A percentile compares a stretch with the other conserved stretches of the same genome.
Evolutionary conservation across 2,113 vertebrate genomes (phyloP).

Genomic region (Mormyrus iriodes): DNA sequence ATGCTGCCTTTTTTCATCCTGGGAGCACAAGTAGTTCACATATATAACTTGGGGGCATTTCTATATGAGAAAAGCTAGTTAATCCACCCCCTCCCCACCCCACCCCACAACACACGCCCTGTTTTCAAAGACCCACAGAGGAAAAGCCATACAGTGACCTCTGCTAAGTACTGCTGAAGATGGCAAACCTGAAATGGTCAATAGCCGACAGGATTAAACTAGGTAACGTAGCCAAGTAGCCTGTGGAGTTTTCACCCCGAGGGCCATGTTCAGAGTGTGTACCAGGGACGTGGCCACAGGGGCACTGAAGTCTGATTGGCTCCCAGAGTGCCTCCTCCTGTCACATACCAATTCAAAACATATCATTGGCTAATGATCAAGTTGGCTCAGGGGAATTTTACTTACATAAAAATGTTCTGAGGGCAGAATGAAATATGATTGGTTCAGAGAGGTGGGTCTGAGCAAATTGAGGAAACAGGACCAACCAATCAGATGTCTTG

Average conservation of each 20-base stretch:
- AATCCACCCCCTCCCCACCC: not conserved
- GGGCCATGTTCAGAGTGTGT: not conserved
- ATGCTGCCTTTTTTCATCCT: slow-evolving; percentile 9
- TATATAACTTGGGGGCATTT: not conserved
- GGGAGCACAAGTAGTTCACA: not conserved
- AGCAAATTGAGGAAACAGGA: not conserved
- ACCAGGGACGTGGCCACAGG: not conserved
- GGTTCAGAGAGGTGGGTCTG: not conserved
- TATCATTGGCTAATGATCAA: not conserved
- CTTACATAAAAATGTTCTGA: too few species aligned
- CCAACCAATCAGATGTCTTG: not conserved
- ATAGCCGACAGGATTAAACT: not conserved
- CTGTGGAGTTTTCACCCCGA: not conserved
- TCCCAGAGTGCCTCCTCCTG: not conserved
- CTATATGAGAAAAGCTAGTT: not conserved
- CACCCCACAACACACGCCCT: not conserved
- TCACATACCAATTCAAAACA: not conserved
- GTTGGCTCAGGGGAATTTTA: too few species aligned
- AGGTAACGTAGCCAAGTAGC: not conserved
- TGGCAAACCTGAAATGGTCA: not conserved
- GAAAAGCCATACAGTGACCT: not conserved
- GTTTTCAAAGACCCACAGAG: not conserved
- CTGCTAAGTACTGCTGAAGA: not conserved
- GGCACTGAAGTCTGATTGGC: not conserved
- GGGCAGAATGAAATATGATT: not conserved